Evolutionary conservation across 2,888 invertebrate genomes (phyloP).

Genomic region (Eremobia ochroleuca): DNA sequence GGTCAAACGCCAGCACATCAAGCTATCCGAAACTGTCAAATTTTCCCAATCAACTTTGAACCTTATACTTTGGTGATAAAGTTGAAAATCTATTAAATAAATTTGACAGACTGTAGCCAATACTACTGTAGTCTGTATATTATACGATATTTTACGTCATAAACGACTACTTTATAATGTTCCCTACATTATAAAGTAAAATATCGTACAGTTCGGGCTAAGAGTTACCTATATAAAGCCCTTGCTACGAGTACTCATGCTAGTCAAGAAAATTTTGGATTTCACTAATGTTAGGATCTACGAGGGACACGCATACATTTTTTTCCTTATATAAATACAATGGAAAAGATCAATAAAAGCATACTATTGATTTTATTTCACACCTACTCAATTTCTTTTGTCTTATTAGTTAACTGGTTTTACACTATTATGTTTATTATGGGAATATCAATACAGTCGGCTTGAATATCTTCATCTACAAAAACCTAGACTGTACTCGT

Average conservation of each 20-base stretch:
- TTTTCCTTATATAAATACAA: not conserved
- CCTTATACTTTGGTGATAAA: too few relatives aligned
- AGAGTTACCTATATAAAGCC: not conserved
- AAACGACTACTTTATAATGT: not conserved
- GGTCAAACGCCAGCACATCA: too few relatives aligned
- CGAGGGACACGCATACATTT: not conserved
- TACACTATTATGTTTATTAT: not conserved
- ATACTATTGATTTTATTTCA: constrained; percentile 9
- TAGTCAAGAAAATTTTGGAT: not conserved
- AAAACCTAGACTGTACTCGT: not conserved
- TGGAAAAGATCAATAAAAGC: not conserved
- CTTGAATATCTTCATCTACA: constrained; percentile 2
- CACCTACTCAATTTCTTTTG: not conserved
- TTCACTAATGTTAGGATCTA: not conserved
- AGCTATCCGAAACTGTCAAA: too few relatives aligned
- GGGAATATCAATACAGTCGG: not conserved
- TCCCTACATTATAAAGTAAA: not conserved
- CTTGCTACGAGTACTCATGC: not conserved
- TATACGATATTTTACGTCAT: not conserved
- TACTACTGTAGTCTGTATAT: too few relatives aligned
- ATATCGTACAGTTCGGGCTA: not conserved
- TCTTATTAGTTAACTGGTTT: not conserved
- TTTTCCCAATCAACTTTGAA: too few relatives aligned
- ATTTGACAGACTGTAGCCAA: too few relatives aligned
- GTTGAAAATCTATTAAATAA: too few relatives aligned